These are phyloP conservation scores for Apostichopus leukothele DNA, from an alignment of 53 echinoderm and acorn worm species.

Conservation along the genomic window DNA sequence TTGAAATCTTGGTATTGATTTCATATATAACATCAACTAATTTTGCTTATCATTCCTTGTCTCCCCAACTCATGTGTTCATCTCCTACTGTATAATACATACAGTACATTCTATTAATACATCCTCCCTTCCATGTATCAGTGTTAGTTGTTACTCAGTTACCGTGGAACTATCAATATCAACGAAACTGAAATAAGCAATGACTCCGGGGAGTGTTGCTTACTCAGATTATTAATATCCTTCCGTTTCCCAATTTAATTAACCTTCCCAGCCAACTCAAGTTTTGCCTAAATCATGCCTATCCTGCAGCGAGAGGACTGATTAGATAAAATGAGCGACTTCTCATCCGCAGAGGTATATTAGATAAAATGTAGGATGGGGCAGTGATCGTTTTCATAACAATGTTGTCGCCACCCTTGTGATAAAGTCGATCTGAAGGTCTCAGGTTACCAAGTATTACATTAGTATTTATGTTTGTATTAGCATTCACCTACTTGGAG, in stretches of 20 bases:
- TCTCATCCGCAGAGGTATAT: background rate
- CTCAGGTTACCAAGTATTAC: too few species aligned
- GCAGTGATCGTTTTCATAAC: too few species aligned
- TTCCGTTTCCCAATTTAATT: constrained; percentile 41
- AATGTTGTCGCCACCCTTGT: too few species aligned
- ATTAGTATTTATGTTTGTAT: too few species aligned
- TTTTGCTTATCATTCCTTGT: too few species aligned
- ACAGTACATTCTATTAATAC: too few species aligned
- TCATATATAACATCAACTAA: too few species aligned
- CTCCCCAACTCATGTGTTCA: too few species aligned
- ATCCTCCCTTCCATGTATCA: background rate
- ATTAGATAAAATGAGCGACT: background rate
- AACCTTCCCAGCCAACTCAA: constrained; percentile 10
- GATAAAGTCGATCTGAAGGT: too few species aligned
- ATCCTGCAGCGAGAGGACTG: background rate
- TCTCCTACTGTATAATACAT: too few species aligned
- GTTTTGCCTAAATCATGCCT: background rate
- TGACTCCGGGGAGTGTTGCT: constrained; percentile 5
- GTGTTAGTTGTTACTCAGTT: background rate
- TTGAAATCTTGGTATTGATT: too few species aligned
- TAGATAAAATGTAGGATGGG: background rate
- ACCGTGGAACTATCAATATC: constrained; percentile 1
- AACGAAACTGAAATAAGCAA: background rate
- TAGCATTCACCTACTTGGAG: too few species aligned
- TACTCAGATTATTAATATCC: constrained; percentile 37